Percentiles rank a stretch among this genome's conserved stretches.
These are phyloP conservation scores for Motacilla tschutschensis DNA, from an alignment of 2,113 vertebrate species.

Conservation along the genomic window DNA sequence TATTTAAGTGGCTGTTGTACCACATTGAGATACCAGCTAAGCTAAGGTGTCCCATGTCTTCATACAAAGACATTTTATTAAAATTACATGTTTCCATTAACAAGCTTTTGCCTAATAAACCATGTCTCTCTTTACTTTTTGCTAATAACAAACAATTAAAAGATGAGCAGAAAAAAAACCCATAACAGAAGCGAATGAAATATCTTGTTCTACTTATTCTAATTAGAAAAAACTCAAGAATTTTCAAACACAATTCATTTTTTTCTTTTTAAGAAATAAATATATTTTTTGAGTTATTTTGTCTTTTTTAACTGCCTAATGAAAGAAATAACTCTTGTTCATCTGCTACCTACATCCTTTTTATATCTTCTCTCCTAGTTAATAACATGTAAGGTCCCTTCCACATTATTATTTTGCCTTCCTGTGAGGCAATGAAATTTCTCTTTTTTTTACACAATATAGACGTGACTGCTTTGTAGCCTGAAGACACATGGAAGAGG, in stretches of 20 bases:
- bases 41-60: neutral
- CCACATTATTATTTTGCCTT: neutral
- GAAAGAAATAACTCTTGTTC: neutral
- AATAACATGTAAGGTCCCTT: neutral
- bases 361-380: neutral
- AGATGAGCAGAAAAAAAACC: neutral
- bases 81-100: neutral
- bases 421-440: neutral
- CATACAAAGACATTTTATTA: neutral
- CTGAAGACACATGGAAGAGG: neutral
- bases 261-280: neutral
- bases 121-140: neutral
- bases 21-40: neutral
- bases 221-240: neutral
- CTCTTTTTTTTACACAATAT: neutral
- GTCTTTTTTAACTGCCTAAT: neutral
- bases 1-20: neutral
- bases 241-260: neutral
- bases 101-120: neutral
- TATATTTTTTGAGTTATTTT: neutral
- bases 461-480: neutral
- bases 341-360: neutral
- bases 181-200: fast-evolving
- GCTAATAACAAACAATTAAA: neutral
- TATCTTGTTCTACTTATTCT: neutral